Conservation (phyloP, 2,797 vertebrate species). For the Craterocephalus amniculus region DNA sequence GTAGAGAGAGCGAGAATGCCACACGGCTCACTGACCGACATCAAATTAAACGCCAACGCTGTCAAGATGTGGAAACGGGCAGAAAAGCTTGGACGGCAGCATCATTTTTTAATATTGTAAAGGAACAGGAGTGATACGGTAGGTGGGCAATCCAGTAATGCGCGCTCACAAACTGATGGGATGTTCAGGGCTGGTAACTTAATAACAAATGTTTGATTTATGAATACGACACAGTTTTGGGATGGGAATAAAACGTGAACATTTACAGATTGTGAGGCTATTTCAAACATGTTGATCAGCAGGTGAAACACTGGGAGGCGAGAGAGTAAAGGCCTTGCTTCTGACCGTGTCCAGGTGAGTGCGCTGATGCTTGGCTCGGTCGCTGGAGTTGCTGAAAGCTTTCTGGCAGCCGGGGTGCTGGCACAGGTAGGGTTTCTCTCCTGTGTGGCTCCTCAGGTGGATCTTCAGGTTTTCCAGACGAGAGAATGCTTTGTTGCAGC, state of each 20-base stretch:
- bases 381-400: constrained; percentile 99
- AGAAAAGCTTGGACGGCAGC: constrained; percentile 30
- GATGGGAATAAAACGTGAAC: constrained; percentile 12
- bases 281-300: constrained; percentile 32
- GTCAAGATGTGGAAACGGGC: constrained; percentile 61
- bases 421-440: constrained; percentile 98
- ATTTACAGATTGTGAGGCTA: constrained; percentile 6
- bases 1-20: constrained; percentile 40
- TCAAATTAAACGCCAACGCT: constrained; percentile 42
- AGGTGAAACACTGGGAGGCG: constrained; percentile 23
- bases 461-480: constrained; percentile 97
- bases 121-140: constrained; percentile 10
- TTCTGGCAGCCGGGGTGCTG: constrained; percentile 99
- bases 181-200: constrained; percentile 1
- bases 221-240: constrained; percentile 11
- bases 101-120: constrained; percentile 26
- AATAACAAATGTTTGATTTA: background rate
- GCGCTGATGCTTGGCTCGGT: constrained; percentile 97
- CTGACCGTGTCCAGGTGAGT: constrained; percentile 99
- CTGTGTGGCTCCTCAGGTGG: constrained; percentile 95
- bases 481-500: constrained; percentile 95
- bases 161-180: background rate
- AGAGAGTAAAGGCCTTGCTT: constrained; percentile 46
- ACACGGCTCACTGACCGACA: constrained; percentile 49
- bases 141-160: constrained; percentile 13